Evolutionary conservation across 2,113 vertebrate genomes (phyloP), one percentile per base, ranked within the genome.

Genomic region (Bos taurus): DNA sequence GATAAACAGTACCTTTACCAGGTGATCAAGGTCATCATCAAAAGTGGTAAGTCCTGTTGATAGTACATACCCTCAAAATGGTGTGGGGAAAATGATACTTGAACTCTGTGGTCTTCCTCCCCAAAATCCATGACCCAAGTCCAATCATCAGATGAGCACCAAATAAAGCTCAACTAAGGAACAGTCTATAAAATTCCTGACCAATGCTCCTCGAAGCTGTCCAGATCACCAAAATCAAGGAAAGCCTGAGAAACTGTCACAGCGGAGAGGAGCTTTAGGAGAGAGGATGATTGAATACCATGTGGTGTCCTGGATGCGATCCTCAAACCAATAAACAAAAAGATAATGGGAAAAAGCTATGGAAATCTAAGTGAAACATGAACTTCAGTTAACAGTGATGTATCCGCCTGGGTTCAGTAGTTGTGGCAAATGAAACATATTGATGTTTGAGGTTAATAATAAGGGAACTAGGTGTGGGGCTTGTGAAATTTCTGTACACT

Each of bases 11-110:
- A 23, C 43, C 43, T 54, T 50, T n/a, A 14, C 17, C 14, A 48
- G 90, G 59, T 30, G 46, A 19, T 60, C 43, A 36, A 71, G 71
- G 59, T 54, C 43, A 28, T 13, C 30, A 36, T 36, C 25, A 1
- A 83, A 30, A 84, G 48, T 2, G 33, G 7, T 50, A 15, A 92
- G 54, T 60, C 64, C n/a, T 1, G 10, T 1, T 43, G 54, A 52
- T 0, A 33, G 82, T 23, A 23, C 0, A 1, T 2, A 4, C 7
- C 17, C 23, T 33, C 78, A 6, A 50, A 1, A 12, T 9, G 33
- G 33, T 5, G 30, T 25, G 56, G n/a, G 59, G 17, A 33, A 17
- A 57, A 23, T 14, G 48, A 36, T n/a, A 5, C 36, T 46, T 84
- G 25, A 59, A 28, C 43, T 62, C 56, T 59, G 67, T 3, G 3